Conservation (phyloP, 2,113 vertebrate genomes). For the Macrotis lagotis region DNA sequence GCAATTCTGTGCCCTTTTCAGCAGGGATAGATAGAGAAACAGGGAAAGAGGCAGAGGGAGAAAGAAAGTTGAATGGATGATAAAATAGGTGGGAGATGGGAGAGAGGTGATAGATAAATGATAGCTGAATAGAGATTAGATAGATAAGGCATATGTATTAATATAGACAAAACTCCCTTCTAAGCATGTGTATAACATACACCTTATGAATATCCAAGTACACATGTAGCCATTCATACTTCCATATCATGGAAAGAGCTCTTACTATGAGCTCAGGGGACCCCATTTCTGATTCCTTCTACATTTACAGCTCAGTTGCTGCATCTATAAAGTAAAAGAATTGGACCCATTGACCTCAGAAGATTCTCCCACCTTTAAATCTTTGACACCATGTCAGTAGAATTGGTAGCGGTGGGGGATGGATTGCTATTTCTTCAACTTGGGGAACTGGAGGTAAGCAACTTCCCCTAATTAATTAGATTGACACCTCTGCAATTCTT, state of each 20-base stretch:
- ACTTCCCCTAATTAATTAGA: not conserved
- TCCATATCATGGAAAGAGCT: not conserved
- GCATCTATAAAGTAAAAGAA: not conserved
- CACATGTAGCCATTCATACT: not conserved
- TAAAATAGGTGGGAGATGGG: not conserved
- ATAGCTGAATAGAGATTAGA: too few relatives aligned
- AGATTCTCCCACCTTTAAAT: not conserved
- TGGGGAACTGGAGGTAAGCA: not conserved
- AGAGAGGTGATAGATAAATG: not conserved
- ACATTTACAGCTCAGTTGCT: not conserved
- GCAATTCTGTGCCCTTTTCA: not conserved
- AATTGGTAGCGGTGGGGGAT: not conserved
- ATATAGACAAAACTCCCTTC: not conserved
- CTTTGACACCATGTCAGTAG: not conserved
- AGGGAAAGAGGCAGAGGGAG: not conserved
- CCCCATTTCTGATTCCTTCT: not conserved
- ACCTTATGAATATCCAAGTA: not conserved
- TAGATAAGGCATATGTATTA: too few relatives aligned
- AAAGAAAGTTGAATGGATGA: not conserved
- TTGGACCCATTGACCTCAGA: not conserved
- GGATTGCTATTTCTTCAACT: not conserved
- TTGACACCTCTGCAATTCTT: not conserved
- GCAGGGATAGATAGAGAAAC: not conserved
- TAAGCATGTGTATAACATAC: not conserved
- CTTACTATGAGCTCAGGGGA: not conserved